phyloP scores from a whole-genome alignment of 2,888 invertebrate species.

The Ennomos quercinarius region DNA sequence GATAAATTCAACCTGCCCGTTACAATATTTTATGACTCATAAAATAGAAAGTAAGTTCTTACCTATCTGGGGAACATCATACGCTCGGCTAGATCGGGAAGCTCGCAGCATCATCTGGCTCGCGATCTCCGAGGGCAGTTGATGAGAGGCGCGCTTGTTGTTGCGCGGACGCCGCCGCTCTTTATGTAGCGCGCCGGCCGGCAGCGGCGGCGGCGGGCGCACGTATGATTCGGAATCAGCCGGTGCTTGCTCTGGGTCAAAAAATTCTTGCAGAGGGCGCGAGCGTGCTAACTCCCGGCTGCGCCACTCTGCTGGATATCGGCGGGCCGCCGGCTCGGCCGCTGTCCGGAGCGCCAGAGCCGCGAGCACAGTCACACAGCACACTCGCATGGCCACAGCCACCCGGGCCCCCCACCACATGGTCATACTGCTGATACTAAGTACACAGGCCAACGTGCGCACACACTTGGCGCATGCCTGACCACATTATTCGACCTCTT shows the following conservation, averaged over 20 bases:
- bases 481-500: slow-evolving; percentile 73
- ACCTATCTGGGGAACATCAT: slow-evolving; percentile 96
- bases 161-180: slow-evolving; percentile 70
- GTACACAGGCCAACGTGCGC: slow-evolving; percentile 68
- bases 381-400: slow-evolving; percentile 75
- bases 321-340: slow-evolving; percentile 71
- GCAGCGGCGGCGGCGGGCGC: slow-evolving; percentile 55
- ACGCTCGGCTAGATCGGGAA: slow-evolving; percentile 90
- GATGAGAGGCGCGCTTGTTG: slow-evolving; percentile 69
- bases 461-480: slow-evolving; percentile 73
- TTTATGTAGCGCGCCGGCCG: slow-evolving; percentile 63
- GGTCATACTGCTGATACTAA: slow-evolving; percentile 73
- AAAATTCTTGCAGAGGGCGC: slow-evolving; percentile 72
- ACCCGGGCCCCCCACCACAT: slow-evolving; percentile 71
- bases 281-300: slow-evolving; percentile 63
- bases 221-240: slow-evolving; percentile 49
- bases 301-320: slow-evolving; percentile 70
- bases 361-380: slow-evolving; percentile 74
- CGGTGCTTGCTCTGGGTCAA: slow-evolving; percentile 66
- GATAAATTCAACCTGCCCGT: too few relatives aligned
- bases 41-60: slow-evolving; percentile 65
- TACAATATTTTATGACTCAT: too few relatives aligned
- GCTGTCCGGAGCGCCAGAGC: slow-evolving; percentile 75
- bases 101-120: slow-evolving; percentile 92
- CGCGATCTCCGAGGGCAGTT: slow-evolving; percentile 85